Evolutionary conservation across 2,797 vertebrate genomes (phyloP).

Genomic region (Fistularia tabacaria): DNA sequence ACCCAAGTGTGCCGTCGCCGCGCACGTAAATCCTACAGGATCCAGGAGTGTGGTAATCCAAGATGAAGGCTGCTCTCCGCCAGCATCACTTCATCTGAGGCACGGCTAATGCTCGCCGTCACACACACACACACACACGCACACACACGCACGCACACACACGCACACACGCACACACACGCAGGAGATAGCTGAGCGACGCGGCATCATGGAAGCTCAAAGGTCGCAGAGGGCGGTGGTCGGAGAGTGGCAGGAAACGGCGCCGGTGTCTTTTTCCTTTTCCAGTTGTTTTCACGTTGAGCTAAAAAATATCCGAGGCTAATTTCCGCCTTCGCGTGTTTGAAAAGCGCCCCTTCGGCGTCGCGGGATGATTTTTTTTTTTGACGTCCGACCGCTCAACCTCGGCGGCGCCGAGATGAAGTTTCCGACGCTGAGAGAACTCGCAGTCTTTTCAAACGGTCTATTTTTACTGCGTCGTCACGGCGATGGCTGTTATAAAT

Average conservation of each 20-base stretch:
- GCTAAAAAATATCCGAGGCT: no score
- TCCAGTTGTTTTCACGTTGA: no score
- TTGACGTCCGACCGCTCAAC: no score
- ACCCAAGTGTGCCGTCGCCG: conserved; percentile 54
- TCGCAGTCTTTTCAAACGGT: no score
- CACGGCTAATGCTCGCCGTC: conserved; percentile 51
- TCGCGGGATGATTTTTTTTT: no score
- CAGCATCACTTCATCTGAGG: conserved; percentile 48
- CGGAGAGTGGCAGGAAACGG: not conserved
- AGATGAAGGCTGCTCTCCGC: conserved; percentile 59
- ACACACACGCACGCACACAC: conserved; percentile 17
- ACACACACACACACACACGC: conserved; percentile 7
- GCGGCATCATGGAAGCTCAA: conserved; percentile 9
- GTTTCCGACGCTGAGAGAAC: no score
- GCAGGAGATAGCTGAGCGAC: conserved; percentile 10
- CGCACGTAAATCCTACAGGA: conserved; percentile 55
- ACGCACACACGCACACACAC: conserved; percentile 15
- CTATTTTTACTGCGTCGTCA: no score
- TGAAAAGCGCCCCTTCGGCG: no score
- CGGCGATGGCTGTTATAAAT: no score
- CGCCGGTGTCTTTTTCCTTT: no score
- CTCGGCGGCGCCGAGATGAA: no score
- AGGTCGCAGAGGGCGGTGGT: conserved; percentile 27
- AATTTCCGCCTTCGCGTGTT: no score
- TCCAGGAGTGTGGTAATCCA: conserved; percentile 59